Evolutionary conservation across 2,888 invertebrate genomes (phyloP), one percentile per base, ranked within the genome.

Genomic region (Lasioglossum vierecki): DNA sequence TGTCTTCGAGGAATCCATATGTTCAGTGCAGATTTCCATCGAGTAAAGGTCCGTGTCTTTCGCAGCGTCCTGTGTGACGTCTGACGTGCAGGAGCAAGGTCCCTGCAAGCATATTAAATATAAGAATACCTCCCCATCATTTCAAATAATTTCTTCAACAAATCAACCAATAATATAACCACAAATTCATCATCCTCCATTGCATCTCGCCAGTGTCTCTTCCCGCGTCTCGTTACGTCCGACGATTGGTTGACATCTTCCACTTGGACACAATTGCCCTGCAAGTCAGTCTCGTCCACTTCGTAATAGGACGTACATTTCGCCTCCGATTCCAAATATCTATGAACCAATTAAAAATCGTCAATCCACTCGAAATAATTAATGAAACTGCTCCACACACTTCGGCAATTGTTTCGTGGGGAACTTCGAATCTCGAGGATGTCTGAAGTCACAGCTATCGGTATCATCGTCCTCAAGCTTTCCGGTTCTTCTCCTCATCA

Each of bases 221-320:
- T n/a, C 79, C 82, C 66, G 72, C 41, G 77, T 83, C 80, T 80
- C 91, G 4, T 63, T 13, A 77, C 79, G 82, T 80, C 88, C n/a
- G 88, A 88, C 79, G 84, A 75, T 77, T 75, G 66, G 41, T 88
- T 88, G 72, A 88, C 74, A 57, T 76, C 66, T 6, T 90, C 83
- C 44, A 74, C 76, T 78, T 76, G 66, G 68, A 80, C 79, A 49
- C 35, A 76, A 75, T 41, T 78, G 0, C 75, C 49, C n/a, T 76
- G 78, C 11, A 77, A 82, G 73, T 79, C 79, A 8, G 84, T 91
- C 79, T 94, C 94, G 41, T 94, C 88, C 2, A 93, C 85, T 87
- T 93, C 93, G n/a, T 86, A 91, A 75, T 93, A 94, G 60, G 82
- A 89, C 0, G 87, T 93, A 3, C 82, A 86, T 26, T 76, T 90